Conservation (phyloP, 2,797 vertebrate species). For the Novumbra hubbsi region DNA sequence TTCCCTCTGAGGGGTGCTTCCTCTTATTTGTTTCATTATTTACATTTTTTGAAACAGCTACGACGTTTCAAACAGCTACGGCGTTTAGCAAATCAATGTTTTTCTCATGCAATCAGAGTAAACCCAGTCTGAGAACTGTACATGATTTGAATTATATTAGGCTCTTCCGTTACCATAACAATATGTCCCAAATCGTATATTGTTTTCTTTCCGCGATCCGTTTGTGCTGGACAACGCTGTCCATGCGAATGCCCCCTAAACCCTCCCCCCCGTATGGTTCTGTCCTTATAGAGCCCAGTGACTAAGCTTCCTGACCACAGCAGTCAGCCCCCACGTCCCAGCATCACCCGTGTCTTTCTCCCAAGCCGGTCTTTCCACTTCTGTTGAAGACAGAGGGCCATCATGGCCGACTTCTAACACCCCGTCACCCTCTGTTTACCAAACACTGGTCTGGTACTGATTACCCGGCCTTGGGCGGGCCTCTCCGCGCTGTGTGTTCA, state of each 20-base stretch:
- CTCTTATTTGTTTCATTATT: neutral
- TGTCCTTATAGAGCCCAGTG: neutral
- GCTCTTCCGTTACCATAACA: neutral
- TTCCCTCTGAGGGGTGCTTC: neutral
- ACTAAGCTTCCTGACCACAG: neutral
- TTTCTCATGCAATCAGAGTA: neutral
- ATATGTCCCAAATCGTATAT: neutral
- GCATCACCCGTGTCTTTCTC: neutral
- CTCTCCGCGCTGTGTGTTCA: slow-evolving; percentile 56
- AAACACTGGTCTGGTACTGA: slow-evolving; percentile 68
- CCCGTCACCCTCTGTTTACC: slow-evolving; percentile 56
- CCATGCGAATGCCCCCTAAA: neutral
- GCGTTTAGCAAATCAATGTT: neutral
- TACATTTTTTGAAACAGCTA: too few relatives aligned
- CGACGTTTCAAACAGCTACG: too few relatives aligned
- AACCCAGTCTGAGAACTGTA: neutral
- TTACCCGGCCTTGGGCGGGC: slow-evolving; percentile 44
- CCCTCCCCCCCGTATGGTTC: neutral
- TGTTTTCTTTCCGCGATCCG: neutral
- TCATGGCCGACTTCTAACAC: slow-evolving; percentile 39
- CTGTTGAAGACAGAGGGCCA: neutral
- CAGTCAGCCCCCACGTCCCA: neutral
- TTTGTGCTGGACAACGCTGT: neutral
- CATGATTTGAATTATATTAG: neutral
- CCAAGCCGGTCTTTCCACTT: neutral